These are phyloP conservation scores for Myrmecophaga tridactyla DNA, from an alignment of 2,113 vertebrate genomes.

Conservation along the genomic window DNA sequence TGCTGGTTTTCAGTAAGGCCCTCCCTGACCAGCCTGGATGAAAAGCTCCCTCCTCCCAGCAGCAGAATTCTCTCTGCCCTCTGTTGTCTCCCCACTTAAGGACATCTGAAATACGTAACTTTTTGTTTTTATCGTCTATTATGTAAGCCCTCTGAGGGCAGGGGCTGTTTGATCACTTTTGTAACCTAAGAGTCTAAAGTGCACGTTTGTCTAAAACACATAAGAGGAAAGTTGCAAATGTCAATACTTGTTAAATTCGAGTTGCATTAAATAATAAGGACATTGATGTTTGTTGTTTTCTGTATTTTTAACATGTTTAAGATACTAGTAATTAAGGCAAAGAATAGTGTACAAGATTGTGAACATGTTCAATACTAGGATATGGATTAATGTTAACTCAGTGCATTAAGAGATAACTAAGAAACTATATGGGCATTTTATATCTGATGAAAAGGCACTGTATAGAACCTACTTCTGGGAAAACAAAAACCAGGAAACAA, in stretches of 20 bases:
- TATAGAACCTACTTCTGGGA: background rate
- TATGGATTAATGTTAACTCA: background rate
- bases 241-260: background rate
- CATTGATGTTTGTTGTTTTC: background rate
- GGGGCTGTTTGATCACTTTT: background rate
- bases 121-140: background rate
- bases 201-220: background rate
- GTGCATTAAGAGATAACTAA: background rate
- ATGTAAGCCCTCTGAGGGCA: background rate
- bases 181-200: background rate
- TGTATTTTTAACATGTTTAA: background rate
- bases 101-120: background rate
- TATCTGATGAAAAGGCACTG: background rate
- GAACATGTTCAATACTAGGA: background rate
- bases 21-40: background rate
- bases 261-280: background rate
- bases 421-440: background rate
- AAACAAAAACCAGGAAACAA: background rate
- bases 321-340: background rate
- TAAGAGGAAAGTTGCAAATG: background rate
- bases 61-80: background rate
- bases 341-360: background rate
- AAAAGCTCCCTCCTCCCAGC: background rate
- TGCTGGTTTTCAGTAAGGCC: background rate
- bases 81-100: background rate